Conservation (phyloP, 2,888 invertebrate species). For the Eulithis prunata region DNA sequence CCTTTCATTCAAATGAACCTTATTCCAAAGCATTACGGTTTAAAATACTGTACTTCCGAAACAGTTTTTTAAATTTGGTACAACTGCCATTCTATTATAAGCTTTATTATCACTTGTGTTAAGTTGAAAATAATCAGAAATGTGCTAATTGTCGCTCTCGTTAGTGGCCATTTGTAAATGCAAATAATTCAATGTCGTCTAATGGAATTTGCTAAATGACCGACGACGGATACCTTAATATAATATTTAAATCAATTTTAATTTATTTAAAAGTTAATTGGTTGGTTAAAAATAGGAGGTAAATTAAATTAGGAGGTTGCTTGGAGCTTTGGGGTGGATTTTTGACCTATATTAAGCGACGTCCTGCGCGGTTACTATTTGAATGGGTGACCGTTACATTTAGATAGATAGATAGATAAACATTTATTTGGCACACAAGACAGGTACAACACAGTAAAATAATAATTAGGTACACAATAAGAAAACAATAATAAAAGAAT, state of each 20-base stretch:
- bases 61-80: neutral
- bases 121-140: slow-evolving; percentile 7
- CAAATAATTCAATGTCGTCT: slow-evolving; percentile 21
- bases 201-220: slow-evolving; percentile 22
- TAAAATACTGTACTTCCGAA: neutral
- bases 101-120: neutral
- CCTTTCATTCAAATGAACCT: neutral
- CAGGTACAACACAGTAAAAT: too few species aligned
- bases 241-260: slow-evolving; percentile 7
- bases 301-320: too few species aligned
- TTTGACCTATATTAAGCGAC: too few species aligned
- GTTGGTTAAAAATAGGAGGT: neutral
- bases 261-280: neutral
- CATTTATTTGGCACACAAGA: too few species aligned
- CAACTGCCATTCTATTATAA: neutral
- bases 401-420: too few species aligned
- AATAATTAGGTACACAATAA: too few species aligned
- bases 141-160: slow-evolving; percentile 18
- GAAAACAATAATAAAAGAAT: too few species aligned
- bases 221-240: slow-evolving; percentile 9
- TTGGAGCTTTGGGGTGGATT: too few species aligned
- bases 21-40: neutral
- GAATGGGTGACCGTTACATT: too few species aligned
- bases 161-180: slow-evolving; percentile 26
- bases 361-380: too few species aligned